Evolutionary conservation across 2,888 invertebrate genomes (phyloP), one percentile per base, ranked within the genome.

Genomic region (Epinotia demarniana): DNA sequence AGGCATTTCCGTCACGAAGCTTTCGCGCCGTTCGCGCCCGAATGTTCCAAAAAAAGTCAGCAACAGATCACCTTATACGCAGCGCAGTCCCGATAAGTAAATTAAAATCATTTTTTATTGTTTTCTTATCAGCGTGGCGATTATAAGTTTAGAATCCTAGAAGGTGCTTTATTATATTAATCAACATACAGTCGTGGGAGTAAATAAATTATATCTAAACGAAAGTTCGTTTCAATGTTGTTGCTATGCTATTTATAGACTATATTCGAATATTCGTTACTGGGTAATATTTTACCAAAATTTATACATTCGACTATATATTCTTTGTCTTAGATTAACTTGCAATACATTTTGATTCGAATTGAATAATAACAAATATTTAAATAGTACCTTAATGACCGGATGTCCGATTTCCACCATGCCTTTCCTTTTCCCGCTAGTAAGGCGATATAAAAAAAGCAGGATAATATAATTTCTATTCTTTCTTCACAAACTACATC

Each of bases 21-120:
- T 92, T 93, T 92, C 90, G 91, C 93, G 93, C 92, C 92, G 92
- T 93, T 92, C 90, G 91, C 93, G 93, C 92, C 89, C 85, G 87
- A 88, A 88, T 89, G 87, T 86, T 87, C 85, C 84, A 89, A 87
- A 84, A 73, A 87, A 89, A 85, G 83, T 85, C 83, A 84, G n/a
- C 16, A n/a, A 84, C 80, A 80, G 82, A 82, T 83, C 83, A 82
- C 85, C 85, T 81, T 79, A 78, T 43, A 60, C 58, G 23, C 43
- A 69, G 46, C n/a, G n/a, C n/a, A n/a, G n/a, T n/a, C 43, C 19
- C 23, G 58, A 23, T 46, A 58, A 23, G 4, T 57, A 23, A 55
- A 9, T 53, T 53, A 18, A 13, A 55, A 6, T 18, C 18, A 39
- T 33, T 33, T 58, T n/a, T 43, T 23, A 66, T 12, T 2, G 2